Evolutionary conservation across 2,797 vertebrate species (phyloP), one percentile per base, ranked within the genome.

Genomic region (Trachops cirrhosus): DNA sequence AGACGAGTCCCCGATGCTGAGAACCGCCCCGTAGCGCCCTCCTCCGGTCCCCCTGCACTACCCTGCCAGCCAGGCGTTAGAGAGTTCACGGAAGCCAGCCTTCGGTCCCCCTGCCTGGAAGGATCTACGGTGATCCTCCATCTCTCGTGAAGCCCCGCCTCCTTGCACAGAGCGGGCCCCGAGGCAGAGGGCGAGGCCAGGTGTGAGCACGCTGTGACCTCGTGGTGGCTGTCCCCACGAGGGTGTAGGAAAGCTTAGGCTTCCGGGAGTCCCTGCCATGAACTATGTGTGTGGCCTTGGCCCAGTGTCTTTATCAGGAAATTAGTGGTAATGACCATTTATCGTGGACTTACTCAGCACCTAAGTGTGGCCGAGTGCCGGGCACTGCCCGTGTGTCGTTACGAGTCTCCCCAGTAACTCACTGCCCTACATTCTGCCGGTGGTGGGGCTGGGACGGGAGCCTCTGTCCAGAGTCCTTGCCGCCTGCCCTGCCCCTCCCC

Each of bases 301-400:
- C 68, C 71, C 19, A 24, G 37, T 64, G 16, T 84, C 62, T 86
- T 79, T 74, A 44, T 57, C 84, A 41, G 91, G 77, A 87, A 75
- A 41, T 54, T 73, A 24, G 52, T 12, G 37, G 32, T 67, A 41
- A 77, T 84, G 16, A 34, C 29, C 39, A 22, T 39, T 57, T 46
- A 26, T 3, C 46, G 5, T 67, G 29, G 4, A 22, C 29, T 50
- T 57, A 37, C 39, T 64, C 44, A 67, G 57, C 59, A 37, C 19
- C 1, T 16, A 26, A 1, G 6, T 15, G 3, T 80, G 44, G 10
- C 78, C 14, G 6, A 19, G 4, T 41, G 41, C 46, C 8, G 37
- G 67, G 52, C 32, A 6, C 59, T n/a, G 0, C n/a, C 4, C 52
- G 2, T 26, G 32, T 3, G 3, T 5, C 5, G 8, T 22, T 32